phyloP scores from a whole-genome alignment of 2,888 invertebrate genomes.

The Cancer borealis region DNA sequence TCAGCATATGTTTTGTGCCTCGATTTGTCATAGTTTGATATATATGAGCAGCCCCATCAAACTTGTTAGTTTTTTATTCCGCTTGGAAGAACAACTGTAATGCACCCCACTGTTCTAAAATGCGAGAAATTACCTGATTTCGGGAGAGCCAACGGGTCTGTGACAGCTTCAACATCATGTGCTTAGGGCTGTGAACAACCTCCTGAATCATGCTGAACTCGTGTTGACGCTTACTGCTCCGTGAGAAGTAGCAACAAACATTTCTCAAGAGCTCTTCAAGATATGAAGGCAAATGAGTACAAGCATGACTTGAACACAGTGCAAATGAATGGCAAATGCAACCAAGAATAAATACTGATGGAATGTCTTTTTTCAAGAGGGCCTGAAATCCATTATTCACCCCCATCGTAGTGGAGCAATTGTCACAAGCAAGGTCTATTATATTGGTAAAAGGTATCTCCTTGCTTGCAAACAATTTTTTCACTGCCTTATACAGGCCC shows the following conservation, averaged over 20 bases:
- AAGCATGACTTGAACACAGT: constrained; percentile 67
- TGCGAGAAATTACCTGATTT: constrained; percentile 25
- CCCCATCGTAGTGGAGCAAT: constrained; percentile 2
- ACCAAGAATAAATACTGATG: too few relatives aligned
- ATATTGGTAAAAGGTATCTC: not conserved
- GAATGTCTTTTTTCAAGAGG: constrained; percentile 49
- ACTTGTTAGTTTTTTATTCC: not conserved
- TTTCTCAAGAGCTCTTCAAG: constrained; percentile 57
- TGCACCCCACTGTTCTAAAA: not conserved
- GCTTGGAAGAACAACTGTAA: not conserved
- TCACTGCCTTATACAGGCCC: constrained; percentile 10
- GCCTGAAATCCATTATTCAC: constrained; percentile 11
- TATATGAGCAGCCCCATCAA: not conserved
- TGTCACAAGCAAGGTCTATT: not conserved
- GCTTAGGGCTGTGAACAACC: constrained; percentile 43
- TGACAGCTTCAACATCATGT: constrained; percentile 65
- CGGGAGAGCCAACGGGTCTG: constrained; percentile 62
- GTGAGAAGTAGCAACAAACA: too few relatives aligned
- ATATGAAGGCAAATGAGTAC: constrained; percentile 53
- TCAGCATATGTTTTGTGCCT: not conserved
- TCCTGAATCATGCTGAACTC: constrained; percentile 58
- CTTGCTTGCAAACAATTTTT: not conserved
- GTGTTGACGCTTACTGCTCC: constrained; percentile 62
- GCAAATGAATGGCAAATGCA: too few relatives aligned
- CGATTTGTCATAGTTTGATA: not conserved